phyloP scores from a whole-genome alignment of 2,888 invertebrate genomes.

The Bimastos eiseni region DNA sequence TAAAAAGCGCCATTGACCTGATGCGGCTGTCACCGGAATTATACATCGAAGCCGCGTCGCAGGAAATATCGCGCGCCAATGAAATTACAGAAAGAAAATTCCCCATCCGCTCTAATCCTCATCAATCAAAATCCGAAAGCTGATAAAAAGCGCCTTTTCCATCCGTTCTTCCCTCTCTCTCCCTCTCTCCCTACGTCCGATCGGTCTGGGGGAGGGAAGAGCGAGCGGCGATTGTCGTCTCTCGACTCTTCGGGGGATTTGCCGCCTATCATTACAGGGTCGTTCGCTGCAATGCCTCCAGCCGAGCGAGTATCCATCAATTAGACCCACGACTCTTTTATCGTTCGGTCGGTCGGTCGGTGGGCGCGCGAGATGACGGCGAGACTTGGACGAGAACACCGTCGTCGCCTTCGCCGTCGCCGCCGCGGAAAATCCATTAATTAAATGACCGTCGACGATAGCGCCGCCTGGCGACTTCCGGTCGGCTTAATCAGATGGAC shows the following conservation, averaged over 20 bases:
- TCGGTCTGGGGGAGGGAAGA: background rate
- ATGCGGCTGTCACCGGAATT: background rate
- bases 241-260: slow-evolving; percentile 19
- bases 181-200: background rate
- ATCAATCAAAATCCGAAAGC: slow-evolving; percentile 20
- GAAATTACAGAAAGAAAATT: slow-evolving; percentile 19
- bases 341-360: background rate
- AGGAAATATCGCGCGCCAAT: slow-evolving; percentile 14
- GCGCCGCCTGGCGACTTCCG: slow-evolving; percentile 5
- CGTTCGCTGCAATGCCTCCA: background rate
- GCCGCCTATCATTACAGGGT: slow-evolving; percentile 18
- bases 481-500: background rate
- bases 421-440: slow-evolving; percentile 24
- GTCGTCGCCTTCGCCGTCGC: background rate
- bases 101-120: slow-evolving; percentile 16
- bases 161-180: background rate
- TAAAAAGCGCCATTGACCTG: slow-evolving; percentile 16
- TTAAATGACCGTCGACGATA: slow-evolving; percentile 28
- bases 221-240: background rate
- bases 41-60: background rate
- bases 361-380: background rate
- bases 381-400: background rate
- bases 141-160: slow-evolving; percentile 19
- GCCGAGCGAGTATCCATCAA: slow-evolving; percentile 15
- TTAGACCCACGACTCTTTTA: slow-evolving; percentile 24